A percentile compares a stretch with the other conserved stretches of the same genome.
Conservation (phyloP, 2,113 vertebrate species). For the Oryctolagus cuniculus region DNA sequence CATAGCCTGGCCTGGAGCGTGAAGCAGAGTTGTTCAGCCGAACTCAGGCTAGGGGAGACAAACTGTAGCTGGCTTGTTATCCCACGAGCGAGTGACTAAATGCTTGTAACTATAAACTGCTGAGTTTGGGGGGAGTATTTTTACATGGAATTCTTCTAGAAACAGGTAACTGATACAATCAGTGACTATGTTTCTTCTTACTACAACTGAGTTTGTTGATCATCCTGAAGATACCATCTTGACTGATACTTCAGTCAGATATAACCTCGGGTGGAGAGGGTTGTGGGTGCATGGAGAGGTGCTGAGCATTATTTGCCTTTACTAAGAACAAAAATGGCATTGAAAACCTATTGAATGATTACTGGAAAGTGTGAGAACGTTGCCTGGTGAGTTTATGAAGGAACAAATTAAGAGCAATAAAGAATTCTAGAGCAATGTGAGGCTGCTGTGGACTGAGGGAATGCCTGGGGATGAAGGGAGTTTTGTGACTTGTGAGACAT, state of each 20-base stretch:
- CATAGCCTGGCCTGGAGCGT: background rate
- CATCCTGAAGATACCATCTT: background rate
- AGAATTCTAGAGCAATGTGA: background rate
- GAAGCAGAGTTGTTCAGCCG: background rate
- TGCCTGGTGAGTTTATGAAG: background rate
- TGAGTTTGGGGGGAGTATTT: background rate
- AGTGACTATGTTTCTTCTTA: background rate
- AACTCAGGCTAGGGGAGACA: background rate
- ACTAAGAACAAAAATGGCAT: background rate
- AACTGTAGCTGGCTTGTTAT: background rate
- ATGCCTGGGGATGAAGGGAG: background rate
- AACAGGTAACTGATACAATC: background rate
- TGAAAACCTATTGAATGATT: background rate
- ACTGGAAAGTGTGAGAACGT: background rate
- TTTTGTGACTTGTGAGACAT: background rate
- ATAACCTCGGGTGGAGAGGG: background rate
- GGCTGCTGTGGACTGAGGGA: background rate
- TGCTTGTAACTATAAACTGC: background rate
- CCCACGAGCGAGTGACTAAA: background rate
- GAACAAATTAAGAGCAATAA: background rate
- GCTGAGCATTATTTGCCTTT: background rate
- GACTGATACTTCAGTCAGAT: background rate
- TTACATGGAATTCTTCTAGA: background rate
- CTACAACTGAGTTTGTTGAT: background rate
- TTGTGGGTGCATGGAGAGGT: no score